Evolutionary conservation across 2,797 vertebrate species (phyloP).

Genomic region (Champsocephalus esox): DNA sequence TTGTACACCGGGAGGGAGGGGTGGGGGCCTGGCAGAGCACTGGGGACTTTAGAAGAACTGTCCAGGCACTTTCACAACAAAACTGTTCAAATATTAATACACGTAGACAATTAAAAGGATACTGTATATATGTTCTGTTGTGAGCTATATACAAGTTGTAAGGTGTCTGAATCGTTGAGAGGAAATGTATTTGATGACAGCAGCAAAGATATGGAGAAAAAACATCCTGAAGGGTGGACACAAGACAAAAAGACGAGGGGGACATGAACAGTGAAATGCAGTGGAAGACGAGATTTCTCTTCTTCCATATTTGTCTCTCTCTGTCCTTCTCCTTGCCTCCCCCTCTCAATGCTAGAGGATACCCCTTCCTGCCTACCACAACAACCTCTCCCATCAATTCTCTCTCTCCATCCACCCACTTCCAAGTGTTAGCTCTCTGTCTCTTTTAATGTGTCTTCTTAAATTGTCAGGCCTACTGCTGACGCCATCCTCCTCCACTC

Average conservation of each 20-base stretch:
- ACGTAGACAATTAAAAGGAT: not conserved
- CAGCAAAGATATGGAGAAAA: not conserved
- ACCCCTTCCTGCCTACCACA: constrained; percentile 68
- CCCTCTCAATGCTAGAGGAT: constrained; percentile 63
- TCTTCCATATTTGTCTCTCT: constrained; percentile 58
- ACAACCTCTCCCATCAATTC: constrained; percentile 64
- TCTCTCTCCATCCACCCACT: constrained; percentile 62
- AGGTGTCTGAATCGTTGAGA: not conserved
- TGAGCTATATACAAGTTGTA: not conserved
- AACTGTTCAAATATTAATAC: constrained; percentile 8
- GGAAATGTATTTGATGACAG: constrained; percentile 1
- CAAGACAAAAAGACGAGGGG: constrained; percentile 14
- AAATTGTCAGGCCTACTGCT: constrained; percentile 82
- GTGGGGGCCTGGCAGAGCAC: constrained; percentile 31
- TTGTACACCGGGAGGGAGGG: constrained; percentile 52
- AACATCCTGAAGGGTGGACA: not conserved
- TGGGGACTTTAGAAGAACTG: constrained; percentile 29
- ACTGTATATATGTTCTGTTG: not conserved
- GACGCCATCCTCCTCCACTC: constrained; percentile 87
- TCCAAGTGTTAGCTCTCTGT: constrained; percentile 44
- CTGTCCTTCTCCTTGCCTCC: constrained; percentile 49
- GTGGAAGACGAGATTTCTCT: constrained; percentile 70
- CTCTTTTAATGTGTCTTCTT: constrained; percentile 79
- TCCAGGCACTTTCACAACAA: constrained; percentile 14
- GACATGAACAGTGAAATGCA: constrained; percentile 36